Evolutionary conservation across 2,113 vertebrate genomes (phyloP), one percentile per base, ranked within the genome.

Genomic region (Myocastor coypus): DNA sequence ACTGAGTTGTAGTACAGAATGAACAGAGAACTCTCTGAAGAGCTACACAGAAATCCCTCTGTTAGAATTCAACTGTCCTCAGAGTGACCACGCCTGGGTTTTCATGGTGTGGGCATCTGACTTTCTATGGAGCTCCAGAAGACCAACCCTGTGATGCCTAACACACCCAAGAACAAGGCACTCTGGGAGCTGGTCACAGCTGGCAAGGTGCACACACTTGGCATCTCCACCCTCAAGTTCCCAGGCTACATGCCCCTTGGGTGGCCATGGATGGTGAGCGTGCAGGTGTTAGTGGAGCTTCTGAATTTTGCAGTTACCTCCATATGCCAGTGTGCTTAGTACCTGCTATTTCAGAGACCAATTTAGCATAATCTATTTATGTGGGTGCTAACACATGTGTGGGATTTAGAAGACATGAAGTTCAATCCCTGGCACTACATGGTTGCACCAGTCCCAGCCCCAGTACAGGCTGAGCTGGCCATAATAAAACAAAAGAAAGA

Each of bases 271-370:
- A 98, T 97, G 96, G 97, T 57, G 81, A 98, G 3, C 1, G 81
- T 83, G 96, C 94, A 97, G 95, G 96, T 97, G 94, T 86, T 97
- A 97, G 95, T 66, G 28, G 91, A 97, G 92, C 86, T 86, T 87
- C 97, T 97, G 98, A 96, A 96, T 98, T 98, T 97, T 98, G 97
- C 97, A 98, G 96, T 98, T 97, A 96, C 17, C 1, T 85, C 94
- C 0, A 3, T 95, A 97, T 90, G 96, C 96, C 98, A 97, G 97
- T 93, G 94, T 97, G 91, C 97, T 98, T 97, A 97, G 97, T 95
- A 98, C 97, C 95, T 50, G 91, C 96, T 97, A 95, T 97, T 98
- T 94, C 98, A 80, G 81, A 97, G 95, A 96, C 84, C 69, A 91
- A 82, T 86, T 95, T 96, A 98, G 87, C 85, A 97, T 93, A 98